Evolutionary conservation across 1,140 invertebrate genomes (phyloP), one percentile per base, ranked within the genome.

Genomic region (Heliconius eleuchia): DNA sequence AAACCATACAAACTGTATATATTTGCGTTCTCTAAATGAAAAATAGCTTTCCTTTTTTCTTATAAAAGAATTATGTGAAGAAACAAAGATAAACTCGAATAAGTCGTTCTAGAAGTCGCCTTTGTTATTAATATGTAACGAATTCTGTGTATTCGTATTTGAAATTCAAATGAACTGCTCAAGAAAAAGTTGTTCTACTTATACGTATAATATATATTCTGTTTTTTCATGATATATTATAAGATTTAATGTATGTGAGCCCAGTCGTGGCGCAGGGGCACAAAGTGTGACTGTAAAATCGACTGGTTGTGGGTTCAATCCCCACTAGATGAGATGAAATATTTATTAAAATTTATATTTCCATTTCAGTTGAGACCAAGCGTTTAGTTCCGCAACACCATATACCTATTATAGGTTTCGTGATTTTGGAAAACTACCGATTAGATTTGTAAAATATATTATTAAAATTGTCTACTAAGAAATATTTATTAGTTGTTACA

Each of bases 101-200:
- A 30, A 66, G 55, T 23, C 52, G 39, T 66, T 57, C 30, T 75
- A 60, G n/a, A 37, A 60, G 52, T 75, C 60, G 60, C 39, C 74
- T 34, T 75, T 39, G 52, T 75, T 75, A 75, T 75, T 75, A 75
- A 75, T 66, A 75, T 75, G 74, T 60, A 75, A 75, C 74, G 55
- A 75, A 60, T 39, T 75, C 74, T 66, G 55, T 50, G 74, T 75
- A 75, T 75, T 75, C 74, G 74, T 52, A 55, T 66, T 39, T 75
- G 74, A 75, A 75, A 60, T 75, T 75, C 55, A 75, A 75, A 75
- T 75, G 55, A 66, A 66, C 55, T 75, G 55, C 19, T 75, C 34
- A 75, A 75, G 74, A 75, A 75, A 73, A 75, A 75, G 50, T 75
- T 34, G 39, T 37, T 57, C 55, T 27, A 66, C 74, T 60, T 60